Percentiles rank a stretch among this genome's conserved stretches.
phyloP scores from a whole-genome alignment of 2,888 invertebrate species.

The Plagiodera versicolora region DNA sequence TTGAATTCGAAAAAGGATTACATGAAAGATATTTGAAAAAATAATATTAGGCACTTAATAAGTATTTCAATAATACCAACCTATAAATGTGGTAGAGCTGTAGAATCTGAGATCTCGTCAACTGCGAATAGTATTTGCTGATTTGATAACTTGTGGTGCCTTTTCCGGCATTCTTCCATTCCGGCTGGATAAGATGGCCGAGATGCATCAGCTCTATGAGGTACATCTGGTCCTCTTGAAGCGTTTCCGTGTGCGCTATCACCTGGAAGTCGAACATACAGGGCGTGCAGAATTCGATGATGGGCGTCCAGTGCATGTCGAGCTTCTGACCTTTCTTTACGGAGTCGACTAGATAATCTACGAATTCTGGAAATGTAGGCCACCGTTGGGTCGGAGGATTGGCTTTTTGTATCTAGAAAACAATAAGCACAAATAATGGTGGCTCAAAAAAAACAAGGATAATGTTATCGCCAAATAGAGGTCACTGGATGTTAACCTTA shows the following conservation, averaged over 20 bases:
- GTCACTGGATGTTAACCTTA: no score
- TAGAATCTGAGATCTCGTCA: constrained; percentile 72
- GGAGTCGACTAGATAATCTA: constrained; percentile 75
- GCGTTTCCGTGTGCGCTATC: constrained; percentile 80
- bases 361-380: constrained; percentile 81
- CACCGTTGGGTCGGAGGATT: constrained; percentile 52
- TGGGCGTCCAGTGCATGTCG: constrained; percentile 90
- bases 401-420: constrained; percentile 21
- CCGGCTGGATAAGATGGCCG: constrained; percentile 75
- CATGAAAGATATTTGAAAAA: no score
- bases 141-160: constrained; percentile 73
- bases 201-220: constrained; percentile 76
- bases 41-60: neutral
- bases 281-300: constrained; percentile 81
- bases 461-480: no score
- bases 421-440: neutral
- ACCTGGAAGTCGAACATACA: constrained; percentile 77
- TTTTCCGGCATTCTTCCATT: constrained; percentile 81
- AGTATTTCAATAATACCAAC: constrained; percentile 49
- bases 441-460: no score
- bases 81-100: constrained; percentile 79
- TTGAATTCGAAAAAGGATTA: neutral
- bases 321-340: constrained; percentile 64
- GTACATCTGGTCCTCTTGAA: constrained; percentile 82
- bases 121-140: constrained; percentile 74